These are phyloP conservation scores for Harpagifer antarcticus DNA, from an alignment of 2,797 vertebrate genomes.

Conservation along the genomic window DNA sequence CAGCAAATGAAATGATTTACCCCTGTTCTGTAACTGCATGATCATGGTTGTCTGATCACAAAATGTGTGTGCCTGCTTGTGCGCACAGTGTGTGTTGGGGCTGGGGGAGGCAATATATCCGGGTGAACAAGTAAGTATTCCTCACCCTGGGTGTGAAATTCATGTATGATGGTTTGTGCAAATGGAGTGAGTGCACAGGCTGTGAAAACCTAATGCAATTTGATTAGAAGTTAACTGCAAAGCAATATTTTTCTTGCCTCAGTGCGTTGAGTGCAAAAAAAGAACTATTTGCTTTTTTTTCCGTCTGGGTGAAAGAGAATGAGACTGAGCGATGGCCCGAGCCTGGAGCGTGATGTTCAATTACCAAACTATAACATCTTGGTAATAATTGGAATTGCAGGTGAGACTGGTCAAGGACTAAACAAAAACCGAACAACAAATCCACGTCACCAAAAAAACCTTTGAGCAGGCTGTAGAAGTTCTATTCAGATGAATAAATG, in stretches of 20 bases:
- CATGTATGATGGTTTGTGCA: slow-evolving; percentile 79
- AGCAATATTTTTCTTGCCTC: slow-evolving; percentile 80
- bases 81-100: slow-evolving; percentile 38
- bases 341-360: slow-evolving; percentile 59
- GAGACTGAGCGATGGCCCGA: slow-evolving; percentile 69
- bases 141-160: slow-evolving; percentile 76
- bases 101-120: slow-evolving; percentile 34
- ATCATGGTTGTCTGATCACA: slow-evolving; percentile 74
- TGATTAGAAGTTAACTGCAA: slow-evolving; percentile 81
- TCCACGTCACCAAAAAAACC: not conserved
- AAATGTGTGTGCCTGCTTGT: slow-evolving; percentile 31
- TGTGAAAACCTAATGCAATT: slow-evolving; percentile 82
- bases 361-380: slow-evolving; percentile 70
- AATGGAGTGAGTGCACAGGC: slow-evolving; percentile 77
- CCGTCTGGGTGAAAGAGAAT: slow-evolving; percentile 58
- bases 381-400: slow-evolving; percentile 68
- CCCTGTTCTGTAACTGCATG: slow-evolving; percentile 63
- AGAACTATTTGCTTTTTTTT: slow-evolving; percentile 63
- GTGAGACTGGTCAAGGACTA: slow-evolving; percentile 54
- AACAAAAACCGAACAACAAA: slow-evolving; percentile 3
- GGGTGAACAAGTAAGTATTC: slow-evolving; percentile 67
- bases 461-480: slow-evolving; percentile 17
- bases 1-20: slow-evolving; percentile 70
- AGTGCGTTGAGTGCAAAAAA: slow-evolving; percentile 49
- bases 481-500: slow-evolving; percentile 29